Percentiles rank a stretch among this genome's conserved stretches.
These are phyloP conservation scores for Apomyelois bistriatella DNA, from an alignment of 2,888 invertebrate genomes.

Conservation along the genomic window DNA sequence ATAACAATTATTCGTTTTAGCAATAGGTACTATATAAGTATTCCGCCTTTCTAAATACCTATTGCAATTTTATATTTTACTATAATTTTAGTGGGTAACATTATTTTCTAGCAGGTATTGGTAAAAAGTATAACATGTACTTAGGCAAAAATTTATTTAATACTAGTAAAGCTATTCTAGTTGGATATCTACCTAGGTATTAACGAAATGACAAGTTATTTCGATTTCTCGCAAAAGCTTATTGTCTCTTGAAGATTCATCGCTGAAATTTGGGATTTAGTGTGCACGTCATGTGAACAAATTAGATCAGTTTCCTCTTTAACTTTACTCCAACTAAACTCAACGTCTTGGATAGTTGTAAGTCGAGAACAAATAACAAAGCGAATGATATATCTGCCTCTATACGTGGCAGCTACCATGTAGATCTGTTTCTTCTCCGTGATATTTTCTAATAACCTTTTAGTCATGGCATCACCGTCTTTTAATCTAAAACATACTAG, in stretches of 20 bases:
- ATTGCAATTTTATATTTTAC: background rate
- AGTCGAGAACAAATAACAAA: conserved; percentile 90
- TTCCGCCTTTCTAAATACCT: background rate
- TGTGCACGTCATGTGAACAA: conserved; percentile 39
- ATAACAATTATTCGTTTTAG: background rate
- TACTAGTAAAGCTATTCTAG: too few species aligned
- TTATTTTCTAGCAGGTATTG: too few species aligned
- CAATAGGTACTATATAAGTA: background rate
- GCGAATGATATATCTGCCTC: conserved; percentile 85
- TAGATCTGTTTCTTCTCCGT: conserved; percentile 89
- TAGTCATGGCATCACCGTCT: conserved; percentile 85
- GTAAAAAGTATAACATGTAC: too few species aligned
- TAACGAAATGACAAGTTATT: conserved; percentile 31
- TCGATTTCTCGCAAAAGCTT: conserved; percentile 58
- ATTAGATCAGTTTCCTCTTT: conserved; percentile 73
- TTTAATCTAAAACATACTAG: conserved; percentile 94
- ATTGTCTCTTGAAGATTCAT: conserved; percentile 52
- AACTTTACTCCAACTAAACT: conserved; percentile 86
- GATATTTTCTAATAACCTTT: conserved; percentile 84
- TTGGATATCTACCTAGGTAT: background rate
- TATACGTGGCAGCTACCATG: conserved; percentile 87
- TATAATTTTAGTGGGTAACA: too few species aligned
- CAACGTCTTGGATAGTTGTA: conserved; percentile 85
- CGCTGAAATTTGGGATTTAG: conserved; percentile 49
- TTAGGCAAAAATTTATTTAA: too few species aligned